Conservation (phyloP, 2,888 invertebrate species). For the Sympetrum striolatum region DNA sequence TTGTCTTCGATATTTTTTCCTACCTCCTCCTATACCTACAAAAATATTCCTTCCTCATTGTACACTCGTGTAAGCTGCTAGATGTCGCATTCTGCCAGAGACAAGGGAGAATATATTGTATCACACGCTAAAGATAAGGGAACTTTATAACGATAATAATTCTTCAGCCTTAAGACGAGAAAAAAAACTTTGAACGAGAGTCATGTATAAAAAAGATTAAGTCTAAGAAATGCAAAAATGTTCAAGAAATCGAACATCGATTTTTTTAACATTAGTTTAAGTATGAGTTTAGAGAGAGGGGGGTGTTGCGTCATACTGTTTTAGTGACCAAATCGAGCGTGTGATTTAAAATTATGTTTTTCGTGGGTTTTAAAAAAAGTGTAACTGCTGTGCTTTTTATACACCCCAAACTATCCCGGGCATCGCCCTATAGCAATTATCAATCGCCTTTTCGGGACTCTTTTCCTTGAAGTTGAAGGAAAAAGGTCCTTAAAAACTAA, state of each 20-base stretch:
- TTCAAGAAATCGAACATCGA: not conserved
- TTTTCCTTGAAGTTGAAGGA: not conserved
- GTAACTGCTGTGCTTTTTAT: slow-evolving; percentile 42
- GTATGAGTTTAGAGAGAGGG: not conserved
- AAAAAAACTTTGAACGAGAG: not conserved
- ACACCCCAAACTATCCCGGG: slow-evolving; percentile 6
- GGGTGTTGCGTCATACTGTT: not conserved
- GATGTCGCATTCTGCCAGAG: slow-evolving; percentile 31
- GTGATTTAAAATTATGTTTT: not conserved
- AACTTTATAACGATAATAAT: not conserved
- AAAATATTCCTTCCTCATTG: not conserved
- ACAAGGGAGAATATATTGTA: not conserved
- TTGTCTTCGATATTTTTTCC: slow-evolving; percentile 35
- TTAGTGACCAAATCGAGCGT: slow-evolving; percentile 15
- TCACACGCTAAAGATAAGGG: not conserved
- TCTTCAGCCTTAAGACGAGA: slow-evolving; percentile 36
- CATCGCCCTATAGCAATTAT: slow-evolving; percentile 15
- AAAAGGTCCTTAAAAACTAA: not conserved
- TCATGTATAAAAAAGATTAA: slow-evolving; percentile 3
- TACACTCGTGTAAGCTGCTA: slow-evolving; percentile 27
- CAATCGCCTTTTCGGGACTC: slow-evolving; percentile 23
- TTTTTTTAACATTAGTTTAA: slow-evolving; percentile 14
- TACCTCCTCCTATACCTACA: not conserved
- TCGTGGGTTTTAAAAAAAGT: slow-evolving; percentile 13
- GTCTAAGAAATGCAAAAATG: slow-evolving; percentile 3